phyloP scores from a whole-genome alignment of 2,888 invertebrate species.

The Carabus problematicus region DNA sequence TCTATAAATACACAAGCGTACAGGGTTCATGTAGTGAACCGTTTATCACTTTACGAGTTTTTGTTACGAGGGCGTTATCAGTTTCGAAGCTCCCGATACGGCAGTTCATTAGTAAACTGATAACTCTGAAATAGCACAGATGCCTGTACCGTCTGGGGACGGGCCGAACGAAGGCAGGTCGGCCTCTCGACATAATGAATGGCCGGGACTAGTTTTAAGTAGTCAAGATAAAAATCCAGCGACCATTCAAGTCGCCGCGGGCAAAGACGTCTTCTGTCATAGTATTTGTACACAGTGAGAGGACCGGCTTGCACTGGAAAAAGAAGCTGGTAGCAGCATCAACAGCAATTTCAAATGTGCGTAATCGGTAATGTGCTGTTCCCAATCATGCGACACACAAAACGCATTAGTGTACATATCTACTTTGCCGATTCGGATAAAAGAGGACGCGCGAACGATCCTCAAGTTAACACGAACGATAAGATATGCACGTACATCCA shows the following conservation, averaged over 20 bases:
- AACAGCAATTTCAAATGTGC: not conserved
- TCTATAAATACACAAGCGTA: too few species aligned
- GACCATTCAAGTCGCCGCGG: conserved; percentile 18
- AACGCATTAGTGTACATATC: conserved; percentile 51
- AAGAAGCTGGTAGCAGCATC: not conserved
- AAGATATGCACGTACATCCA: conserved; percentile 50
- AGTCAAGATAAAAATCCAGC: conserved; percentile 46
- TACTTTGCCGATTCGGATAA: not conserved
- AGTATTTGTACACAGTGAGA: conserved; percentile 19
- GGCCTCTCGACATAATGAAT: conserved; percentile 44
- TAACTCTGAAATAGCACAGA: conserved; percentile 41
- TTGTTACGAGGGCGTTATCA: conserved; percentile 29
- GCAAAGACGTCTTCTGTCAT: conserved; percentile 29
- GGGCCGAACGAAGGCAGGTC: conserved; percentile 20
- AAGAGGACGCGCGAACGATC: not conserved
- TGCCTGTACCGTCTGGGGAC: conserved; percentile 10
- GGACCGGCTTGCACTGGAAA: conserved; percentile 1
- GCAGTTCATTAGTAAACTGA: conserved; percentile 42
- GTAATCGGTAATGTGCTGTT: conserved; percentile 10
- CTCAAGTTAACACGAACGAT: conserved; percentile 56
- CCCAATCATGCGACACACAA: conserved; percentile 52
- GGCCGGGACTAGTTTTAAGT: conserved; percentile 46
- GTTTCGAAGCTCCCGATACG: conserved; percentile 29
- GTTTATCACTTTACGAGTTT: conserved; percentile 16
- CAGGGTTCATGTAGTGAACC: not conserved